Conservation (phyloP, 2,888 invertebrate genomes). For the Drosophila mimica region DNA sequence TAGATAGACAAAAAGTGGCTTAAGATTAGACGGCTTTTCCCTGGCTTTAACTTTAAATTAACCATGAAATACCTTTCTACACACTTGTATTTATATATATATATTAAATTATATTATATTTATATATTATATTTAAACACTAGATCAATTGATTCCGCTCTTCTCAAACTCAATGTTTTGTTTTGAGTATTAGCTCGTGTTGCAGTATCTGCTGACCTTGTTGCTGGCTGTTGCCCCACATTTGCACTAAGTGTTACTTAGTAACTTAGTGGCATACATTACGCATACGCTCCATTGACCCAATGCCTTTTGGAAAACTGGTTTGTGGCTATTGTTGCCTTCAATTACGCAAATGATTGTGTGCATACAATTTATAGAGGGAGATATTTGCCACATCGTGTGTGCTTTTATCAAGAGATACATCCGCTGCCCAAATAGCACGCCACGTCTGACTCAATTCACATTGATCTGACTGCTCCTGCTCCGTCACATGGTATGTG, state of each 20-base stretch:
- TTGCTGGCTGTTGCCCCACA: slow-evolving; percentile 25
- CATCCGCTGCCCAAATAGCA: slow-evolving; percentile 47
- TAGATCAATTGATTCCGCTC: slow-evolving; percentile 1
- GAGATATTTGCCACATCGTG: background rate
- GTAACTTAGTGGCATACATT: slow-evolving; percentile 29
- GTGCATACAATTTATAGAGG: slow-evolving; percentile 4
- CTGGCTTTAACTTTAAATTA: no score
- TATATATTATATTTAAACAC: background rate
- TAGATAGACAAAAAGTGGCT: background rate
- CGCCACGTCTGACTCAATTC: slow-evolving; percentile 31
- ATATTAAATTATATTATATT: no score
- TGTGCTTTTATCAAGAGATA: slow-evolving; percentile 19
- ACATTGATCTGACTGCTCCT: slow-evolving; percentile 34
- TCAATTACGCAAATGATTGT: slow-evolving; percentile 46
- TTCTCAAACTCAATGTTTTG: slow-evolving; percentile 17
- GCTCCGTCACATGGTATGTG: no score
- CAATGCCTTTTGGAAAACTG: slow-evolving; percentile 45
- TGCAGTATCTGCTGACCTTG: slow-evolving; percentile 15
- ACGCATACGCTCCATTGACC: slow-evolving; percentile 46
- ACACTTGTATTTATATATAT: background rate
- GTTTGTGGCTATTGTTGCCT: slow-evolving; percentile 23
- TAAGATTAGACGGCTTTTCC: no score
- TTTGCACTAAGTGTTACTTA: slow-evolving; percentile 26
- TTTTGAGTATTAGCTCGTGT: slow-evolving; percentile 2
- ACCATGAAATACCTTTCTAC: background rate